Conservation (phyloP, 2,113 vertebrate genomes). For the Megaceryle maxima region DNA sequence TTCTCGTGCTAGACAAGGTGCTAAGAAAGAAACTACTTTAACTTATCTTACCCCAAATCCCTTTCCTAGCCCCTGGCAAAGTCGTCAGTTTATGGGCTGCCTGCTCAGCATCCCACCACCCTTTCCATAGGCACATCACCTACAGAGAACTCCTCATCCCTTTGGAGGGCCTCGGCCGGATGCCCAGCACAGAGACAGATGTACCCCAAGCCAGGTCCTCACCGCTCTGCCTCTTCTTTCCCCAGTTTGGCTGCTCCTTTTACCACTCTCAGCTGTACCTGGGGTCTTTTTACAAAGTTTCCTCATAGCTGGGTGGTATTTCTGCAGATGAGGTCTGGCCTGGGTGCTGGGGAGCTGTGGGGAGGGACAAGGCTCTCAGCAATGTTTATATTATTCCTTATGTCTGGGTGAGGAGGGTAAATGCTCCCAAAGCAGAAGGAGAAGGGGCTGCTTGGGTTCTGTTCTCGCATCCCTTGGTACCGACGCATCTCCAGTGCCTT, state of each 20-base stretch:
- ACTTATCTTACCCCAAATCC: background rate
- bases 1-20: background rate
- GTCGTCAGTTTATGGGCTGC: background rate
- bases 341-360: background rate
- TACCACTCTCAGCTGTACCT: background rate
- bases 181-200: rapidly evolving
- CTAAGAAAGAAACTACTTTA: background rate
- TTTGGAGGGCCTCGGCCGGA: rapidly evolving
- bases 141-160: background rate
- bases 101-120: rapidly evolving
- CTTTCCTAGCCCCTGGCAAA: background rate
- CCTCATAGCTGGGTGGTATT: rapidly evolving
- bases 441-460: background rate
- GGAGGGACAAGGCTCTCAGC: background rate
- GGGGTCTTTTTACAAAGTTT: background rate
- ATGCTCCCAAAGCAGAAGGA: background rate
- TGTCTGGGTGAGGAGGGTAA: background rate
- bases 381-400: background rate
- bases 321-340: no score
- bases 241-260: background rate
- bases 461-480: rapidly evolving
- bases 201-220: background rate
- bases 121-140: background rate
- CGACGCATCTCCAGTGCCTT: background rate
- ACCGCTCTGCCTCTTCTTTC: rapidly evolving